These are phyloP conservation scores for Lasioglossum malachurum DNA, from an alignment of 2,888 invertebrate species.

Conservation along the genomic window DNA sequence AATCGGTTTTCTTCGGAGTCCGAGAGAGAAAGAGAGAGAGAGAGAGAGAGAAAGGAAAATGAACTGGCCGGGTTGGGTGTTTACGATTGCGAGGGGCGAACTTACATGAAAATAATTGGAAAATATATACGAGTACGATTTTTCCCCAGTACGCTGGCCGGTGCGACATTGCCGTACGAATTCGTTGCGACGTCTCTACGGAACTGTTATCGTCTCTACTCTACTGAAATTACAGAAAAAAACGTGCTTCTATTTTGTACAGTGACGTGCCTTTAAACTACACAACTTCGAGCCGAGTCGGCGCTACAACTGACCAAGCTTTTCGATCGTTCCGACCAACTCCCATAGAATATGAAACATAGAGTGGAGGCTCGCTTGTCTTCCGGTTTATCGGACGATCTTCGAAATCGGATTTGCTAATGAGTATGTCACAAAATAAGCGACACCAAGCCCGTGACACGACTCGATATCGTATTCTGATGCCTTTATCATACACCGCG, in stretches of 20 bases:
- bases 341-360: constrained; percentile 59
- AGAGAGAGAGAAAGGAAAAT: constrained; percentile 32
- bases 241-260: constrained; percentile 82
- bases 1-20: constrained; percentile 19
- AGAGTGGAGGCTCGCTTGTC: constrained; percentile 54
- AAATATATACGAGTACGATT: constrained; percentile 82
- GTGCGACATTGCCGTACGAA: constrained; percentile 73
- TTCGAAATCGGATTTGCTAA: constrained; percentile 38
- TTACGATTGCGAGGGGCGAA: constrained; percentile 59
- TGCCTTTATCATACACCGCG: neutral
- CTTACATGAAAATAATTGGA: constrained; percentile 84
- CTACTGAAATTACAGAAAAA: constrained; percentile 73
- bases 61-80: constrained; percentile 65
- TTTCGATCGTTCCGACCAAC: constrained; percentile 72
- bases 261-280: constrained; percentile 83
- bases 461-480: neutral
- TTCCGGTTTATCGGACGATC: constrained; percentile 43
- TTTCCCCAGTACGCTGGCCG: constrained; percentile 80
- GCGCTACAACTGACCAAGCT: constrained; percentile 82
- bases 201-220: constrained; percentile 63
- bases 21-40: neutral
- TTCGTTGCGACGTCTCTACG: constrained; percentile 40
- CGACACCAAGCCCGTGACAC: neutral
- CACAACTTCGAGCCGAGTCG: constrained; percentile 83
- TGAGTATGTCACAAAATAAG: constrained; percentile 26